Conservation (phyloP, 2,888 invertebrate species). For the Neoascia interrupta region DNA sequence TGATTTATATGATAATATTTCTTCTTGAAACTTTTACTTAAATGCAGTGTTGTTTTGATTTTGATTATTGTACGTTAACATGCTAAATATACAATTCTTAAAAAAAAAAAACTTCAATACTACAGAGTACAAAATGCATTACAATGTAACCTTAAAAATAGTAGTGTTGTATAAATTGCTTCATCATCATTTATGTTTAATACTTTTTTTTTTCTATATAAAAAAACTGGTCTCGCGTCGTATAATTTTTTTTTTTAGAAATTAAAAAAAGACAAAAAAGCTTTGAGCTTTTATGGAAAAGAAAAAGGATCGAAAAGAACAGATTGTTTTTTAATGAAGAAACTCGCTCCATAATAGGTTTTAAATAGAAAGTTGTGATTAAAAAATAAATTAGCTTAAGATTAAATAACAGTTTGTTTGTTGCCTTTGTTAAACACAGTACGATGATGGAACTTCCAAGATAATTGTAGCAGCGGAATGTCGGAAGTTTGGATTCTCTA, state of each 20-base stretch:
- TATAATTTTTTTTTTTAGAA: slow-evolving; percentile 8
- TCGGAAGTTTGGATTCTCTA: slow-evolving; percentile 77
- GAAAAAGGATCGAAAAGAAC: slow-evolving; percentile 14
- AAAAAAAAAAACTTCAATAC: slow-evolving; percentile 2
- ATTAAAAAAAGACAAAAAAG: slow-evolving; percentile 45
- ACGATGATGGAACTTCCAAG: slow-evolving; percentile 79
- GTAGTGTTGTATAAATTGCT: slow-evolving; percentile 22
- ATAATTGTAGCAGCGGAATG: slow-evolving; percentile 77
- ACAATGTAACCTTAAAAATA: slow-evolving; percentile 32
- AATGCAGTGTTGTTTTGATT: too few relatives aligned
- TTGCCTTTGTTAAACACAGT: slow-evolving; percentile 74
- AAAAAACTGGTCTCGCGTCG: not conserved
- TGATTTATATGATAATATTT: too few relatives aligned
- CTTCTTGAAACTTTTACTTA: too few relatives aligned
- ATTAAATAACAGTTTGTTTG: slow-evolving; percentile 56
- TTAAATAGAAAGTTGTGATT: too few relatives aligned
- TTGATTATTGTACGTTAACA: slow-evolving; percentile 49
- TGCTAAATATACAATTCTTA: slow-evolving; percentile 22
- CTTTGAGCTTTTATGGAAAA: slow-evolving; percentile 54
- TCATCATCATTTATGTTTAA: slow-evolving; percentile 8
- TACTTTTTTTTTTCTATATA: slow-evolving; percentile 15
- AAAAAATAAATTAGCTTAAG: slow-evolving; percentile 59
- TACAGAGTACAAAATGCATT: slow-evolving; percentile 32
- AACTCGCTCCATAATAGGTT: too few relatives aligned
- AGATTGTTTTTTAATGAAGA: not conserved